Evolutionary conservation across 1,140 invertebrate genomes (phyloP), one percentile per base, ranked within the genome.

Genomic region (Listronotus bonariensis): DNA sequence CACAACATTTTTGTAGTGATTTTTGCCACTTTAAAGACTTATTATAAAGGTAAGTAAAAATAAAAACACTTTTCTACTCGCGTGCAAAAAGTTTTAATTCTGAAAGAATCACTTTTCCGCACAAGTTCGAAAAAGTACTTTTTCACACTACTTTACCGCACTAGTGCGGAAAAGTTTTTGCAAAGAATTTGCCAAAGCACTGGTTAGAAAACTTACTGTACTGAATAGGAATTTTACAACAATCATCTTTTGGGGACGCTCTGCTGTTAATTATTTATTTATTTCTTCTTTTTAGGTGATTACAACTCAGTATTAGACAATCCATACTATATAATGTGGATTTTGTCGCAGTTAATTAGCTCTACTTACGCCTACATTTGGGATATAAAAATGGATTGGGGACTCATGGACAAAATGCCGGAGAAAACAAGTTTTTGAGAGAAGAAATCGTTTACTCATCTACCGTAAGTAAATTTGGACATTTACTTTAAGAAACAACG

Each of bases 341-440:
- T 95, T 34, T 80, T 85, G 0, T 83, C 89, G 7, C 88, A 88
- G 26, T 77, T 95, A 8, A 77, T 93, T 0, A 92, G 88, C 53
- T 92, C 93, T 0, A 84, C 87, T 46, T 97, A 96, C 77, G 89
- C 92, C 0, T 93, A 93, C 72, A 89, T 89, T 0, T 98, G 96
- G 96, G 96, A 99, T 78, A 89, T 98, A 6, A 95, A 94, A 80
- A 96, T 98, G 93, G 96, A 99, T 85, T 99, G 96, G 96, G 96
- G 97, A 10, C 81, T 99, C n/a, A 89, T 98, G 65, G 95, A 96
- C 76, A 88, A 86, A 89, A 88, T 57, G 88, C 92, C 11, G 88
- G 89, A 20, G 92, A 97, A 80, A 95, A 96, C 79, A 86, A 80
- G 68, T 87, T 91, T 71, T 81, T 92, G 0, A 77, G 90, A 12